Percentiles rank a stretch among this genome's conserved stretches.
Evolutionary conservation across 2,113 vertebrate genomes (phyloP).

Genomic region (Chlamydotis undulata): DNA sequence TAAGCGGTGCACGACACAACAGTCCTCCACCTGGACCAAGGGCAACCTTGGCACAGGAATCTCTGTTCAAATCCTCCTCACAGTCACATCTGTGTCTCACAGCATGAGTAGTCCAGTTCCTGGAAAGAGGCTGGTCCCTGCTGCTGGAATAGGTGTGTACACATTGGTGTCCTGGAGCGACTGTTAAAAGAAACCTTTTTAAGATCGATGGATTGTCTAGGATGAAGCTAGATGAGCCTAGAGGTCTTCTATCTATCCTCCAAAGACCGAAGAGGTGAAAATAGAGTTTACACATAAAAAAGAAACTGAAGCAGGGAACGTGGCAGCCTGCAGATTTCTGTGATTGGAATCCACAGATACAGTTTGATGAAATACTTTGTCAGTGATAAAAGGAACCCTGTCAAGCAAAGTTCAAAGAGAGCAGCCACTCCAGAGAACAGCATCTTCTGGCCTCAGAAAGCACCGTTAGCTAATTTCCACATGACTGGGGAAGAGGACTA

Average conservation of each 20-base stretch:
- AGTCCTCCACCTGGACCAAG: not conserved
- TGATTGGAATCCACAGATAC: not conserved
- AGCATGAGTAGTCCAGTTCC: not conserved
- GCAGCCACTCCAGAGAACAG: slow-evolving; percentile 17
- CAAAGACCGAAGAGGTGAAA: not conserved
- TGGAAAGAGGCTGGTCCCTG: not conserved
- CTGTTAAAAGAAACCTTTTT: not conserved
- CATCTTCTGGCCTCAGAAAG: slow-evolving; percentile 5
- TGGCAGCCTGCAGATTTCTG: not conserved
- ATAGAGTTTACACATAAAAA: not conserved
- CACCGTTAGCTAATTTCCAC: not conserved
- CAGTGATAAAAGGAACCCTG: slow-evolving; percentile 13
- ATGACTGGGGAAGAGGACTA: not conserved
- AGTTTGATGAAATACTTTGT: not conserved
- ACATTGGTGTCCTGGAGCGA: fast-evolving
- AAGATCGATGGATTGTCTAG: not conserved
- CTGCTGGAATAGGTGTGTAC: not conserved
- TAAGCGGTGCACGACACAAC: not conserved
- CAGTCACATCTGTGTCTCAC: not conserved
- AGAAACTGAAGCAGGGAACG: not conserved
- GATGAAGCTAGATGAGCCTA: not conserved
- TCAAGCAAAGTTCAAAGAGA: slow-evolving; percentile 3
- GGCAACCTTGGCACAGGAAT: not conserved
- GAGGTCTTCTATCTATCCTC: not conserved
- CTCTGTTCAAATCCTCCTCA: not conserved